Evolutionary conservation across 2,888 invertebrate genomes (phyloP).

Genomic region (Drosophila flavopinicola): DNA sequence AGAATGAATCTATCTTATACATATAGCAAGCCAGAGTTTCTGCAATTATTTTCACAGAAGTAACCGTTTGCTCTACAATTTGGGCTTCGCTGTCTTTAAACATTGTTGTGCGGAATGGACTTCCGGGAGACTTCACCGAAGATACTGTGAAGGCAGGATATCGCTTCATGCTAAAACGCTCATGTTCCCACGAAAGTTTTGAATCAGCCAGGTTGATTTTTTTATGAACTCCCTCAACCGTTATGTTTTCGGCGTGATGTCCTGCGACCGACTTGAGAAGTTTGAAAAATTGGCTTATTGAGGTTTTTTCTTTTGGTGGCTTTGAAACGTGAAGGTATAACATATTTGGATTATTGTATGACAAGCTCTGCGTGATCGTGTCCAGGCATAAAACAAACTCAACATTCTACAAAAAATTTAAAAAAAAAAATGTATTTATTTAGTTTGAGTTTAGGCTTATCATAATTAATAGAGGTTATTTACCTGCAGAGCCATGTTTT

Average conservation of each 20-base stretch:
- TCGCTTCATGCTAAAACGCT: slow-evolving; percentile 95
- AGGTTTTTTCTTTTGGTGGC: slow-evolving; percentile 94
- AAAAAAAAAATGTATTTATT: slow-evolving; percentile 3
- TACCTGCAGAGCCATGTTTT: slow-evolving; percentile 88
- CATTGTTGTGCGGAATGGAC: slow-evolving; percentile 81
- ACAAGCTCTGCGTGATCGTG: slow-evolving; percentile 88
- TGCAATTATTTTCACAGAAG: slow-evolving; percentile 90
- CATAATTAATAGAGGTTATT: slow-evolving; percentile 3
- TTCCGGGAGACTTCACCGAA: slow-evolving; percentile 86
- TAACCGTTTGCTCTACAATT: slow-evolving; percentile 69
- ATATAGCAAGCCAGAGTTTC: slow-evolving; percentile 93
- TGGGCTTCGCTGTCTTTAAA: slow-evolving; percentile 77
- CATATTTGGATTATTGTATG: slow-evolving; percentile 39
- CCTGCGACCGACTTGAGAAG: slow-evolving; percentile 87
- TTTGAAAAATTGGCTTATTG: slow-evolving; percentile 88
- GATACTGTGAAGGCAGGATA: slow-evolving; percentile 97
- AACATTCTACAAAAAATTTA: no score
- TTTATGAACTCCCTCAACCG: slow-evolving; percentile 92
- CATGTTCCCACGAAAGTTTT: slow-evolving; percentile 97
- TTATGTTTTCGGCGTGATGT: slow-evolving; percentile 83
- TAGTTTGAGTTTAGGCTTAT: not conserved
- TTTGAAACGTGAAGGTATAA: slow-evolving; percentile 97
- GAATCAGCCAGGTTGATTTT: slow-evolving; percentile 98
- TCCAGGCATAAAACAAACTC: slow-evolving; percentile 96
- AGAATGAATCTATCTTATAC: slow-evolving; percentile 88